Conservation (phyloP, 2,113 vertebrate genomes). For the Furnarius figulus region DNA sequence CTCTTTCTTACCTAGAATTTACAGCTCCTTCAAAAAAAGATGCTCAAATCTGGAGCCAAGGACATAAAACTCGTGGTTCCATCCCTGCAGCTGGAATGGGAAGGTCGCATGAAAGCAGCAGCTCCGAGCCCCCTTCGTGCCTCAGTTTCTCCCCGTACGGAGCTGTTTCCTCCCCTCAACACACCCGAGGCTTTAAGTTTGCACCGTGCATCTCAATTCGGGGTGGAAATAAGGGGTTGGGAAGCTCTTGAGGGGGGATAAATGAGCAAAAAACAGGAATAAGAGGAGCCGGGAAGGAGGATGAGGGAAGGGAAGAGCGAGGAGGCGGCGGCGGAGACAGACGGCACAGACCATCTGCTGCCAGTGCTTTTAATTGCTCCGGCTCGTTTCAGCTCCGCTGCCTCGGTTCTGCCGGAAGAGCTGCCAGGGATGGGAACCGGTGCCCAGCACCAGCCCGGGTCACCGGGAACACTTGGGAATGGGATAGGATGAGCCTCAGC, state of each 20-base stretch:
- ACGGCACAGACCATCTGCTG: constrained; percentile 33
- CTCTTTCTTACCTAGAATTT: neutral
- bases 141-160: accelerated
- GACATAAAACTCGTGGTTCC: accelerated
- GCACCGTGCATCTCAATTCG: accelerated
- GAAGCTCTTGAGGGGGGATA: neutral
- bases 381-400: neutral
- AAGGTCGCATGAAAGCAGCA: accelerated
- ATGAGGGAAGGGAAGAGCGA: neutral
- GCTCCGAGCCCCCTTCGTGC: neutral
- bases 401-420: neutral
- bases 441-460: neutral
- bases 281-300: neutral
- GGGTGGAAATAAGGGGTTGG: neutral
- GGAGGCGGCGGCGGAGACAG: neutral
- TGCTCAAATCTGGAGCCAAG: neutral
- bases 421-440: neutral
- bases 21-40: neutral
- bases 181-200: neutral
- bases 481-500: neutral
- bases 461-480: accelerated
- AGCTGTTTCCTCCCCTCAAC: accelerated
- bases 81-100: neutral
- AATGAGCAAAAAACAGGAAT: neutral
- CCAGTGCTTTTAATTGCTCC: neutral